Evolutionary conservation across 35 echinoderm and acorn worm genomes (phyloP), one percentile per base, ranked within the genome.

Genomic region (Stichopus chloronotus): DNA sequence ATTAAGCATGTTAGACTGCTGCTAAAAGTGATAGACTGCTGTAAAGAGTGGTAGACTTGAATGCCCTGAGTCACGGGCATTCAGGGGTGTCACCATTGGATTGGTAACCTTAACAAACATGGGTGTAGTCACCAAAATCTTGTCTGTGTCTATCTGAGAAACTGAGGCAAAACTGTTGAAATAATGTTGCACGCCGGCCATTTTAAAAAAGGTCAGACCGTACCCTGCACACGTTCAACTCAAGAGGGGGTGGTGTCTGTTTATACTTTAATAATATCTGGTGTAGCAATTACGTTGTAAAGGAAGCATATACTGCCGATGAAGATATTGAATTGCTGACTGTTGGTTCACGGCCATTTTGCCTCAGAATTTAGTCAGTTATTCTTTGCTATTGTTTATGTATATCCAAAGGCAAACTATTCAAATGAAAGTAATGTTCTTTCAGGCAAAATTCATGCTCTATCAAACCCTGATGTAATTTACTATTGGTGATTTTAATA

Each of bases 181-280:
- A n/a, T n/a, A n/a, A n/a, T n/a, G n/a, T n/a, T n/a, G n/a, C n/a
- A n/a, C n/a, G n/a, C n/a, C n/a, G n/a, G n/a, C n/a, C n/a, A n/a
- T n/a, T n/a, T n/a, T n/a, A n/a, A n/a, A n/a, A n/a, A n/a, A 74
- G 92, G 58, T 43, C 60, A 3, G 82, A 87, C 52, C 58, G 92
- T 55, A 68, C 81, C 10, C 14, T 5, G 21, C 19, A 78, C 7
- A 77, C 84, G 8, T 60, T 83, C 58, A 93, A 93, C 87, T 85
- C 82, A 12, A 93, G 11, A 22, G 92, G 92, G 19, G 92, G 92
- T 4, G 92, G 92, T 56, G 83, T 93, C 5, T 93, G 82, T 58
- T 21, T 93, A 4, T 93, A 78, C 58, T 52, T 93, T 23, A 93
- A 93, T 88, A 76, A 76, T 9, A 87, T 25, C n/a, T 93, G 92